A percentile compares a stretch with the other conserved stretches of the same genome.
Conservation (phyloP, 2,888 invertebrate genomes). For the Oegoconia quadripuncta region DNA sequence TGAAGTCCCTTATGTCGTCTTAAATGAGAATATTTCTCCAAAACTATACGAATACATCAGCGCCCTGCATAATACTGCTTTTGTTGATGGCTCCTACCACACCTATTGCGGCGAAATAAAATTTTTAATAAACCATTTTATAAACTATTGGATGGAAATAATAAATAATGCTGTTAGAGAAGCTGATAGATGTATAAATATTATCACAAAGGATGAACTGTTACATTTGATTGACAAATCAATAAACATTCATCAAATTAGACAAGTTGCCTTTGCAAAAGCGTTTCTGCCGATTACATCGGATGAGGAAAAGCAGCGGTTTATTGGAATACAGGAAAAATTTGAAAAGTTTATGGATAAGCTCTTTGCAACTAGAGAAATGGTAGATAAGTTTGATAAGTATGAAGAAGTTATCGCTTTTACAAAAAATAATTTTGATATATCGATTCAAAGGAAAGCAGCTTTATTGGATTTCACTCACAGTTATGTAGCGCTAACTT, state of each 20-base stretch:
- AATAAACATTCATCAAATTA: constrained; percentile 28
- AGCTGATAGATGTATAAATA: constrained; percentile 32
- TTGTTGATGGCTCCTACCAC: constrained; percentile 39
- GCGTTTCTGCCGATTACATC: constrained; percentile 36
- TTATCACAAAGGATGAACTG: constrained; percentile 30
- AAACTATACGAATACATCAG: constrained; percentile 36
- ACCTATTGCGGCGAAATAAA: constrained; percentile 51
- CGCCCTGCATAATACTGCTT: constrained; percentile 30
- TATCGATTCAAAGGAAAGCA: constrained; percentile 33
- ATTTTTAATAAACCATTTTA: constrained; percentile 38
- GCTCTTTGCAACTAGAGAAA: constrained; percentile 26
- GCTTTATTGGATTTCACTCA: constrained; percentile 41
- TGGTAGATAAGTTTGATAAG: constrained; percentile 35
- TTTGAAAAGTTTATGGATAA: constrained; percentile 28
- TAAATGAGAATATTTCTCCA: constrained; percentile 35
- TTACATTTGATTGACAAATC: constrained; percentile 36
- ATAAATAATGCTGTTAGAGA: constrained; percentile 40
- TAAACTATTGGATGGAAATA: constrained; percentile 34
- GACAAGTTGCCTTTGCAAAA: constrained; percentile 37
- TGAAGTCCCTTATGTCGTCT: constrained; percentile 32
- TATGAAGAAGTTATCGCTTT: constrained; percentile 37
- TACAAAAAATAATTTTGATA: constrained; percentile 34
- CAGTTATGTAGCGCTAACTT: constrained; percentile 35
- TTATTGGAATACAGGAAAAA: constrained; percentile 31
- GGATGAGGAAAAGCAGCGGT: constrained; percentile 30